Conservation (phyloP, 2,797 vertebrate genomes). For the Rousettus madagascariensis region DNA sequence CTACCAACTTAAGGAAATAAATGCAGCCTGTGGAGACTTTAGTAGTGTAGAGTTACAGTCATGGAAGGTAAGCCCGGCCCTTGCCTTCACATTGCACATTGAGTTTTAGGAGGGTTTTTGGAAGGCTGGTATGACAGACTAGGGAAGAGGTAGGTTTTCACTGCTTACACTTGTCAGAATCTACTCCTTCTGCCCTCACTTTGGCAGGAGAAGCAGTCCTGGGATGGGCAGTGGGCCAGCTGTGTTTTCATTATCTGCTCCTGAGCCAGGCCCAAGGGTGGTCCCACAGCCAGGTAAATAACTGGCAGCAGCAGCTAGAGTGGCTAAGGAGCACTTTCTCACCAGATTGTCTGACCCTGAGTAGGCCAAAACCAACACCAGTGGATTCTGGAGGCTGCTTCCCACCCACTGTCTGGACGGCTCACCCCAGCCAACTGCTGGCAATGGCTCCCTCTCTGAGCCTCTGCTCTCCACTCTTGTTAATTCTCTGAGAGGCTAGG, state of each 20-base stretch:
- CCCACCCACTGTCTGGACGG: conserved; percentile 5
- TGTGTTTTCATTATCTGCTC: neutral
- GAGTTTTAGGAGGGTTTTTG: neutral
- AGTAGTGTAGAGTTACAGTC: neutral
- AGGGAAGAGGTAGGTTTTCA: neutral
- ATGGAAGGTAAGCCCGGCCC: neutral
- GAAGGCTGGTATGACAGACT: neutral
- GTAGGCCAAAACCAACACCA: conserved; percentile 54
- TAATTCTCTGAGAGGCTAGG: neutral
- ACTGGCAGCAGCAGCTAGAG: neutral
- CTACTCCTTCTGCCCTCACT: neutral
- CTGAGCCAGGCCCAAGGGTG: neutral
- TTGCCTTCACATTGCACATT: neutral
- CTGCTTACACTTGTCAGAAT: neutral
- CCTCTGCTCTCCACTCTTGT: neutral
- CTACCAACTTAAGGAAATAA: neutral
- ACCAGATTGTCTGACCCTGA: conserved; percentile 36
- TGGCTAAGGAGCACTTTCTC: conserved; percentile 9
- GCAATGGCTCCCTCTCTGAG: neutral
- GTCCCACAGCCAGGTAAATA: conserved; percentile 59
- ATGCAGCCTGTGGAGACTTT: neutral
- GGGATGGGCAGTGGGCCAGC: rapidly evolving
- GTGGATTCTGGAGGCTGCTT: neutral
- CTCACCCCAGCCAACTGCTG: neutral
- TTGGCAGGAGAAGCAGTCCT: neutral